Percentiles rank a stretch among this genome's conserved stretches.
These are phyloP conservation scores for Cristatella mucedo DNA, from an alignment of 2,888 invertebrate genomes.

Conservation along the genomic window DNA sequence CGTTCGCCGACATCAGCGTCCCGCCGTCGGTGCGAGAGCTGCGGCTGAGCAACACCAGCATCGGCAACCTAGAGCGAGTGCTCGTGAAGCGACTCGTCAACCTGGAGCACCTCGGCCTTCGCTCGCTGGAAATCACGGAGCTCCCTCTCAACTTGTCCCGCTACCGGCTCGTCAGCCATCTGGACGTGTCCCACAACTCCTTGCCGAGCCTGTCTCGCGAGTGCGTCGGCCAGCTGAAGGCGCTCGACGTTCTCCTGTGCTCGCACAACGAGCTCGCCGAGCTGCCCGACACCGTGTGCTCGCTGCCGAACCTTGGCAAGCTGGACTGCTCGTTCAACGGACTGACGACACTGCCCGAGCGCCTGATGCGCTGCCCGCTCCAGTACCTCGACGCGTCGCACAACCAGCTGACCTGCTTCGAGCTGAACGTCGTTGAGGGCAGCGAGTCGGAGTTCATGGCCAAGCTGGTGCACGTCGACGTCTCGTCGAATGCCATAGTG, in stretches of 20 bases:
- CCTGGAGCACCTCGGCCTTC: slow-evolving; percentile 1
- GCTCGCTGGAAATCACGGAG: slow-evolving; percentile 3
- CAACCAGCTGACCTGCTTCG: too few relatives aligned
- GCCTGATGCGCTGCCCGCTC: too few relatives aligned
- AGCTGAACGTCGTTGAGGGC: too few relatives aligned
- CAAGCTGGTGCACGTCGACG: too few relatives aligned
- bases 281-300: slow-evolving; percentile 4
- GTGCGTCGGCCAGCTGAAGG: background rate
- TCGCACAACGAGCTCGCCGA: slow-evolving; percentile 5
- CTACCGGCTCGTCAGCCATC: slow-evolving; percentile 2
- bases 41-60: background rate
- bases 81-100: slow-evolving; percentile 1
- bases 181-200: slow-evolving; percentile 3
- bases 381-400: too few relatives aligned
- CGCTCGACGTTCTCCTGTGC: background rate
- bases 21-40: background rate
- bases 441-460: too few relatives aligned
- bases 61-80: slow-evolving; percentile 1
- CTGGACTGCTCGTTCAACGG: too few relatives aligned
- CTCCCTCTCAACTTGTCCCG: background rate
- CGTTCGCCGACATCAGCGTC: slow-evolving; percentile 2
- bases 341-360: too few relatives aligned
- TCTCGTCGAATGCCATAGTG: too few relatives aligned
- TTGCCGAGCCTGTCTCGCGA: background rate
- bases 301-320: too few relatives aligned